Evolutionary conservation across 2,113 vertebrate species (phyloP), one percentile per base, ranked within the genome.

Genomic region (Thunnus maccoyii): DNA sequence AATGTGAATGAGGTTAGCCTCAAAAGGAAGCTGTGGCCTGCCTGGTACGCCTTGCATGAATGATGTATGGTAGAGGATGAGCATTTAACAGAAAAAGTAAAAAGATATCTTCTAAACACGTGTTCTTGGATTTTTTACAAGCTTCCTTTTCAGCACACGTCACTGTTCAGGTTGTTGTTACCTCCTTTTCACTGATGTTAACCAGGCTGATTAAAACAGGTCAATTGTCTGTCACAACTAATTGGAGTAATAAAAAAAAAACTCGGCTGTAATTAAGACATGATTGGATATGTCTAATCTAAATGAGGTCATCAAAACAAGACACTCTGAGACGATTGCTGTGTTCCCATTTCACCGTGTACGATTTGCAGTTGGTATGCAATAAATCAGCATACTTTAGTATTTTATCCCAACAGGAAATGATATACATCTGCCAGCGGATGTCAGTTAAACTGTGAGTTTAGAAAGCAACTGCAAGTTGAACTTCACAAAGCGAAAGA

Each of bases 301-400:
- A 68, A 80, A 88, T 20, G 60, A 75, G 81, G 64, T 72, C 73
- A 75, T 68, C 70, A 64, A 77, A 89, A 84, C 71, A 72, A 81
- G 50, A n/a, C 60, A 48, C 66, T 67, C 48, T 14, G 0, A 17
- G 30, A 41, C 70, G 51, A 58, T 3, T 62, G 18, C 30, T n/a
- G 15, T 63, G 80, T 67, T 84, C 80, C 61, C 3, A 6, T 84
- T 82, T 64, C 46, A 71, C 36, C 36, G 36, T 36, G 36, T 36
- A 7, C 36, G 36, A 36, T 36, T 36, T 36, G 36, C 36, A 36
- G 36, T 36, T 30, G 2, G 27, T 30, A 30, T 8, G 36, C 36
- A 1, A 36, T 36, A 8, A 36, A 36, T 36, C 36, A 36, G 8
- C 36, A 36, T 36, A 36, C 4, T 36, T 36, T 36, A 36, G 36